These are phyloP conservation scores for Xerus inauris DNA, from an alignment of 2,113 vertebrate species.

Conservation along the genomic window DNA sequence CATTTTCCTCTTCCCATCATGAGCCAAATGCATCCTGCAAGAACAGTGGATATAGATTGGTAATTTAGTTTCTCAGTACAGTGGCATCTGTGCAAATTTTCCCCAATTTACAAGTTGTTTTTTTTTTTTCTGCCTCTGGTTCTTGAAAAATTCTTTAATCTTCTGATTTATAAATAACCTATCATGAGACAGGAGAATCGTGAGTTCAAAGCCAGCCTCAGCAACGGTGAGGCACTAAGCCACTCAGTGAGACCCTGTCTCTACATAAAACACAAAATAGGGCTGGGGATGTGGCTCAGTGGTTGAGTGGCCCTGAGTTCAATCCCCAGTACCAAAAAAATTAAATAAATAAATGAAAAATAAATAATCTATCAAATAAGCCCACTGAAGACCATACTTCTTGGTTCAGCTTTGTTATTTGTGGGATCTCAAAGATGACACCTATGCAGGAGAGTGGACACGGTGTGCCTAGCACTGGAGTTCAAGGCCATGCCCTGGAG, in stretches of 20 bases:
- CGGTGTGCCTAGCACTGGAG: neutral
- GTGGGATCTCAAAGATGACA: neutral
- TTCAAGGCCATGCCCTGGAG: accelerated
- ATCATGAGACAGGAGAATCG: too few species aligned
- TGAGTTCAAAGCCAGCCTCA: too few species aligned
- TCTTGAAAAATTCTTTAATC: neutral
- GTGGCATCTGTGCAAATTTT: neutral
- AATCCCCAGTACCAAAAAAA: too few species aligned
- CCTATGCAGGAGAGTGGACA: neutral
- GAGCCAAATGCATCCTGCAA: neutral
- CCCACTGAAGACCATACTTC: neutral
- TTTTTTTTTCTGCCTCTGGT: neutral
- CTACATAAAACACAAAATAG: too few species aligned
- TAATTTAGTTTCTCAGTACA: neutral
- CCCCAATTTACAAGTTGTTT: neutral
- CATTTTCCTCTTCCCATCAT: neutral
- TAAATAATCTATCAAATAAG: neutral
- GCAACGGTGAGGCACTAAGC: too few species aligned
- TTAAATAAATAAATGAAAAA: too few species aligned
- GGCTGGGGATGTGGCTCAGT: too few species aligned
- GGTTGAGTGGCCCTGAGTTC: too few species aligned
- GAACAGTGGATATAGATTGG: neutral
- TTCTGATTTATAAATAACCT: neutral
- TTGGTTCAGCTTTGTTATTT: neutral
- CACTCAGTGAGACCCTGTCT: too few species aligned